Conservation (phyloP, 1,140 invertebrate genomes). For the Trichomalopsis sarcophagae region DNA sequence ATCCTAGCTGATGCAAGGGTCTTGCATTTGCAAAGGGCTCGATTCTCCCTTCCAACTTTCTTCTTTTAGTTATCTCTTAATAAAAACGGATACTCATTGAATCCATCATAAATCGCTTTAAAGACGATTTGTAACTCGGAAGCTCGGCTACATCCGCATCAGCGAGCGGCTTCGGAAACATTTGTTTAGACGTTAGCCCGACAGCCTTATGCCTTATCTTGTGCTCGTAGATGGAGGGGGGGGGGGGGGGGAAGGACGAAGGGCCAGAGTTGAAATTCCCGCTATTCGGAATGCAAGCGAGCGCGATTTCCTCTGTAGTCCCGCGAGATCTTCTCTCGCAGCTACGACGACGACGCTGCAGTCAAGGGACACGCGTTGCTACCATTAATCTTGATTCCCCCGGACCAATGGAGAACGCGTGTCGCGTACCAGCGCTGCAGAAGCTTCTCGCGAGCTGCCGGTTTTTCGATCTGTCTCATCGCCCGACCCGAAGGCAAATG, state of each 20-base stretch:
- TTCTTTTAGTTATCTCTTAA: too few species aligned
- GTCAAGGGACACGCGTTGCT: conserved; percentile 59
- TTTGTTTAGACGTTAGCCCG: conserved; percentile 48
- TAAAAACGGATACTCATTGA: too few species aligned
- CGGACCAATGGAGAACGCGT: conserved; percentile 62
- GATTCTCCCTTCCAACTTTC: neutral
- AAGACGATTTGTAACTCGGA: too few species aligned
- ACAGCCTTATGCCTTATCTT: conserved; percentile 58
- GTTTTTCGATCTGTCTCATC: conserved; percentile 13
- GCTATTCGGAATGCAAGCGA: conserved; percentile 60
- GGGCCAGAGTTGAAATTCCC: conserved; percentile 36
- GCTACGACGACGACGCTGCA: neutral
- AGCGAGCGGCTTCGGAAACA: neutral
- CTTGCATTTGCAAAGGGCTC: neutral
- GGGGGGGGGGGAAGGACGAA: neutral
- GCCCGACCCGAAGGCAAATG: conserved; percentile 24
- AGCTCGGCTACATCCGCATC: too few species aligned
- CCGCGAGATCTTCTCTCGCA: conserved; percentile 53
- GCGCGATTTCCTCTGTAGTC: conserved; percentile 61
- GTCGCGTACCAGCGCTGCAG: neutral
- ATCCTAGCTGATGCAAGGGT: neutral
- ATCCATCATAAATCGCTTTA: too few species aligned
- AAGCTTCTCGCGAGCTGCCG: neutral
- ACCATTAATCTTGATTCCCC: conserved; percentile 70
- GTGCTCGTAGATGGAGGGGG: neutral